These are phyloP conservation scores for Papilio glaucus DNA, from an alignment of 1,140 invertebrate species.

Conservation along the genomic window DNA sequence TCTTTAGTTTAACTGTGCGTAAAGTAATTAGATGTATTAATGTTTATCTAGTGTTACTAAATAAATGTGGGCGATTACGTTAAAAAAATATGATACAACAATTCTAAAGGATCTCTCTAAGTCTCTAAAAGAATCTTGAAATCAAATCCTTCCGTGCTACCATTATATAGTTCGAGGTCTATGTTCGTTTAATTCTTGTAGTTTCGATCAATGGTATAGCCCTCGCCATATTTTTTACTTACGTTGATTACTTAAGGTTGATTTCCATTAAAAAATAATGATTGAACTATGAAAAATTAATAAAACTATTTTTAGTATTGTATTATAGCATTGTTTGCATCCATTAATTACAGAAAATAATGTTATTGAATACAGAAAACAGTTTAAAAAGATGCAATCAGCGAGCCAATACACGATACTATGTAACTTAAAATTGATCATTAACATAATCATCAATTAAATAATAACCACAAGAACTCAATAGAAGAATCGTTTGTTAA, in stretches of 20 bases:
- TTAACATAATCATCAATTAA: background rate
- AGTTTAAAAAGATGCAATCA: background rate
- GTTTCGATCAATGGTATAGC: background rate
- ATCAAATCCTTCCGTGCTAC: background rate
- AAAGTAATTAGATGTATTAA: background rate
- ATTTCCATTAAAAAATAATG: background rate
- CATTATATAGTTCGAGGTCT: background rate
- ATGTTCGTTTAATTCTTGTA: background rate
- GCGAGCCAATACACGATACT: background rate
- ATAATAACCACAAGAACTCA: background rate
- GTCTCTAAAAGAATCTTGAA: background rate
- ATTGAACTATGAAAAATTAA: slow-evolving; percentile 1
- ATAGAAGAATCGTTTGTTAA: background rate
- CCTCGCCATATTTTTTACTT: background rate
- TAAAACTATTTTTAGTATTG: background rate
- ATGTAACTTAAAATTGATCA: background rate
- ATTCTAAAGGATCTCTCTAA: no score
- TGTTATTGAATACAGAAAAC: background rate
- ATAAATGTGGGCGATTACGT: background rate
- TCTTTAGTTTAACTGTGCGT: background rate
- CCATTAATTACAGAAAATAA: background rate
- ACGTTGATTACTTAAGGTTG: no score
- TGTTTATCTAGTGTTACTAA: background rate
- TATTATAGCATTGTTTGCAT: background rate
- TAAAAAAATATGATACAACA: background rate